Base-by-base conservation (phyloP, 2,113 vertebrate species). In the Orientallactaga bullata region DNA sequence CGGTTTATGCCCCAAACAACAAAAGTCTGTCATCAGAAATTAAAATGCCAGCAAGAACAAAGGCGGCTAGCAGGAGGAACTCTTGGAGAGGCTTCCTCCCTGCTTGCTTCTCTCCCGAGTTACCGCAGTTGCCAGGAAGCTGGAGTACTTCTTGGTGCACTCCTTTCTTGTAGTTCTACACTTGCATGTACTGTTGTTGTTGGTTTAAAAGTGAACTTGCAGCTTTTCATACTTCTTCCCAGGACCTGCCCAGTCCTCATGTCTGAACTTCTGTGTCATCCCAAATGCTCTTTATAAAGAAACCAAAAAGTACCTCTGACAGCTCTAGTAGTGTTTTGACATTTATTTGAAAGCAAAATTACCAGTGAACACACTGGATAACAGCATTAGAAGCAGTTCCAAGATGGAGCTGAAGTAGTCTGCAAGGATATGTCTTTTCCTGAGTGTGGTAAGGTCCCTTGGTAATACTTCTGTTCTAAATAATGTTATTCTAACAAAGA, bases 11-110 rank as follows among this genome's bases (percentile, higher is more conserved):
- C 96, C 97, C 93, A 93, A 97, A 97, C 96, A 98, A 96, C 97
- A 97, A 94, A 97, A 97, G 96, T 96, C 88, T 98, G 98, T 98
- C 98, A 96, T 98, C 97, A 95, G 91, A 98, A 98, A 97, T 97
- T 90, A 97, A 97, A 96, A 96, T 96, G 90, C 90, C 92, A 95
- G 93, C 80, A 92, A 95, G 96, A 97, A 96, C 96, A 97, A 97
- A 97, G 96, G 95, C 95, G 85, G 90, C 93, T 90, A 86, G 73
- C 88, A 84, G 37, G 92, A 93, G 90, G 92, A 95, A 77, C 96
- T 92, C 61, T 94, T 91, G 90, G 93, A 81, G 94, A 90, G 79
- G 82, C 58, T 96, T 95, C 66, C 74, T 88, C 88, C 84, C 63
- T 72, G 47, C 84, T 86, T 77, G 68, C 66, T 83, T 13, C 74